These are phyloP conservation scores for Temnothorax unifasciatus DNA, from an alignment of 2,888 invertebrate species.

Conservation along the genomic window DNA sequence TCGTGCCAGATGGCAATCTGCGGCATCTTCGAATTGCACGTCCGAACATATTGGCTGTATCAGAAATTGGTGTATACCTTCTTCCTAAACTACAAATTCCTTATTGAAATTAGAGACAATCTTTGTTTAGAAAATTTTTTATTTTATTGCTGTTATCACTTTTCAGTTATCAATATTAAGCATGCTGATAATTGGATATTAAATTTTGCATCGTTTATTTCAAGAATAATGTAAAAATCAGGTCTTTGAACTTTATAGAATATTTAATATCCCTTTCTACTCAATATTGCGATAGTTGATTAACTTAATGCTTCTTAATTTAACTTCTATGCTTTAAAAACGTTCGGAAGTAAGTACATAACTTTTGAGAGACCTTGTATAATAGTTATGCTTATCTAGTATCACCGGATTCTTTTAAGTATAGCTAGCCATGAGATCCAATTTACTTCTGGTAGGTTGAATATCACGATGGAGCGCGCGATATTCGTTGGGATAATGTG, in stretches of 20 bases:
- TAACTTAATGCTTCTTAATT: background rate
- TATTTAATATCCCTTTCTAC: background rate
- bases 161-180: background rate
- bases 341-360: background rate
- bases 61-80: background rate
- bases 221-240: background rate
- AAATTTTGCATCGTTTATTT: background rate
- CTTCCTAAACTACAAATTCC: background rate
- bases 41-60: constrained; percentile 20
- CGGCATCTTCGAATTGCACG: constrained; percentile 61
- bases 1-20: constrained; percentile 64
- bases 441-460: constrained; percentile 45
- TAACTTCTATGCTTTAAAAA: background rate
- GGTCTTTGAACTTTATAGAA: background rate
- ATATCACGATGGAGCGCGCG: constrained; percentile 42
- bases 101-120: background rate
- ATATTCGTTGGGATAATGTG: constrained; percentile 43
- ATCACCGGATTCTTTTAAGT: constrained; percentile 35
- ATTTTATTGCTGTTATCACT: too few species aligned
- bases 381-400: constrained; percentile 38
- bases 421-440: constrained; percentile 39
- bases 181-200: background rate
- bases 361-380: constrained; percentile 39
- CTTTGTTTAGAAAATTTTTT: background rate
- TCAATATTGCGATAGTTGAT: background rate